Evolutionary conservation across 2,797 vertebrate genomes (phyloP), one percentile per base, ranked within the genome.

Genomic region (Selene dorsalis): DNA sequence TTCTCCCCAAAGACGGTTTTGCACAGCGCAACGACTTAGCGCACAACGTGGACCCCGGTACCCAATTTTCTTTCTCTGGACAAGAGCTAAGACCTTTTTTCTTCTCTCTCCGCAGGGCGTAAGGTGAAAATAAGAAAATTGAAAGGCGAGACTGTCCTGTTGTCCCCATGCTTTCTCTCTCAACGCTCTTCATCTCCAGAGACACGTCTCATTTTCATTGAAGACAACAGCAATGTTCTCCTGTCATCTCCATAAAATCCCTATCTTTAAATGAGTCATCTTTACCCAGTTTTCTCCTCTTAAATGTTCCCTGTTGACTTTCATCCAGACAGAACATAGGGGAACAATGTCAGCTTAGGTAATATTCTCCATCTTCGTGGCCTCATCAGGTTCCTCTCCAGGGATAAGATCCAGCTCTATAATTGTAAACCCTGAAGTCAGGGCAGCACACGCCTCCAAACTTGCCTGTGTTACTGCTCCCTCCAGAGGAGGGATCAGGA

Each of bases 111-210:
- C 45, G 2, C 64, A 57, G 76, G 58, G 67, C 45, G 55, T 67
- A 8, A 41, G 65, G 81, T 81, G 79, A 88, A 85, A 84, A 86
- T 81, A 70, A 73, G 80, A 86, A 77, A 84, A 81, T 45, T 76
- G 39, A 77, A 75, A 75, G 53, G 24, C 56, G 26, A 2, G n/a
- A 69, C 28, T 17, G 16, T 66, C 68, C 50, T 61, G 41, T 65
- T 72, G 69, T 84, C 79, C 28, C 16, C 26, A 6, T 41, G 71
- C 71, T 55, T 80, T 75, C 43, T 75, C 43, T 75, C 47, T 67
- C 45, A 65, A 45, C 82, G 35, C 45, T 47, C 57, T 65, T 66
- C 17, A 78, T 82, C 80, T 68, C 56, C 6, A 48, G 58, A 77
- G 77, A 84, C 38, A 74, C n/a, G 35, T 65, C 77, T 75, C 26